Evolutionary conservation across 2,797 vertebrate genomes (phyloP).

Genomic region (Rachycentron canadum): DNA sequence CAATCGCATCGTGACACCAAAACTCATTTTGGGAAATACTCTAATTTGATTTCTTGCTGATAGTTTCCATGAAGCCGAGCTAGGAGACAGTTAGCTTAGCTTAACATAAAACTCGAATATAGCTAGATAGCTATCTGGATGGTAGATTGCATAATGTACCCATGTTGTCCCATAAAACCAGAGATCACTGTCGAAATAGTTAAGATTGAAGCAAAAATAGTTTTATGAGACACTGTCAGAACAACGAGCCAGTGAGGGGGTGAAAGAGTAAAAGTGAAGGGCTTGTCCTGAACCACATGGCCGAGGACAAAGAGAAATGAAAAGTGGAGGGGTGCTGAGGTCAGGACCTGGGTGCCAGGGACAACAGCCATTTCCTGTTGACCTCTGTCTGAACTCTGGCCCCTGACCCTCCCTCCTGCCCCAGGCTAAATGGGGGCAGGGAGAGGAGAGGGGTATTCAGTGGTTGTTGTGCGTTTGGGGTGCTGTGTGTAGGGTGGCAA

Average conservation of each 20-base stretch:
- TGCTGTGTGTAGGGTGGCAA: slow-evolving; percentile 45
- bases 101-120: background rate
- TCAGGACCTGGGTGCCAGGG: slow-evolving; percentile 74
- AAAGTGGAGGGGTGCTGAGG: slow-evolving; percentile 72
- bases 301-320: slow-evolving; percentile 73
- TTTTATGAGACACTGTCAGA: slow-evolving; percentile 22
- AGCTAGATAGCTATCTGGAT: background rate
- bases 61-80: background rate
- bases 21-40: background rate
- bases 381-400: slow-evolving; percentile 84
- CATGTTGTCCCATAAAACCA: background rate
- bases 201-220: slow-evolving; percentile 3
- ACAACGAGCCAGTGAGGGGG: slow-evolving; percentile 11
- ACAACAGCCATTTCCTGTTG: slow-evolving; percentile 87
- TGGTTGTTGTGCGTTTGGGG: slow-evolving; percentile 52
- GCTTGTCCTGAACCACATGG: slow-evolving; percentile 22
- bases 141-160: background rate
- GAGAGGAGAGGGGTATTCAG: slow-evolving; percentile 7
- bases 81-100: background rate
- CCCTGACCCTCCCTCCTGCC: slow-evolving; percentile 75
- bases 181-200: background rate
- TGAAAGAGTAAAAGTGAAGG: slow-evolving; percentile 51
- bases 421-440: slow-evolving; percentile 63
- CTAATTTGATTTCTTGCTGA: background rate
- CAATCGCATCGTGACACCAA: background rate